Conservation (phyloP, 2,113 vertebrate species). For the Gallinago jamesoni region DNA sequence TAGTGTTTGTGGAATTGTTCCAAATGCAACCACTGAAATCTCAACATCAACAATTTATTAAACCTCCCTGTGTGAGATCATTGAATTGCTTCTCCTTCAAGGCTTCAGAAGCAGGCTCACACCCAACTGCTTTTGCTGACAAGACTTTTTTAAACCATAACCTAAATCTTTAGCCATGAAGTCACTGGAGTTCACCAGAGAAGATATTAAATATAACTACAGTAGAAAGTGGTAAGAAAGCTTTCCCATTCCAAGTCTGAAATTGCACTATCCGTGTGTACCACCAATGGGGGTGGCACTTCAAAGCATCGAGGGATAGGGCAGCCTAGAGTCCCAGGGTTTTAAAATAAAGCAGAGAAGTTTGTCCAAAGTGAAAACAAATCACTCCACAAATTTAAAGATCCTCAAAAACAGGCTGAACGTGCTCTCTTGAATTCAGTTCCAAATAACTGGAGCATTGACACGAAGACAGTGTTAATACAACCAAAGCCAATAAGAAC, state of each 20-base stretch:
- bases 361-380: neutral
- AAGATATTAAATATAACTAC: neutral
- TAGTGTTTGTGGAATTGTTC: slow-evolving; percentile 31
- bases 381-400: neutral
- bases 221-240: neutral
- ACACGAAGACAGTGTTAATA: neutral
- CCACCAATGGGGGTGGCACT: neutral
- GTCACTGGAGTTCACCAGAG: neutral
- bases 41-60: neutral
- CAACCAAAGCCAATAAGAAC: neutral
- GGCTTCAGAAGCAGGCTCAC: neutral
- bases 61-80: neutral
- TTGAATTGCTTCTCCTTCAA: neutral
- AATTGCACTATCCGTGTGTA: neutral
- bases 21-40: neutral
- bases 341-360: neutral
- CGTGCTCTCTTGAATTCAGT: neutral
- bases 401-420: neutral
- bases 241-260: neutral
- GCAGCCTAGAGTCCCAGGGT: neutral
- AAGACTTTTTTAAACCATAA: neutral
- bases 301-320: neutral
- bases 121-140: neutral
- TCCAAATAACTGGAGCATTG: neutral
- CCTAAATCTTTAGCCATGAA: neutral